A percentile compares a stretch with the other conserved stretches of the same genome.
Evolutionary conservation across 2,113 vertebrate genomes (phyloP).

Genomic region (Pelecanoides urinatrix): DNA sequence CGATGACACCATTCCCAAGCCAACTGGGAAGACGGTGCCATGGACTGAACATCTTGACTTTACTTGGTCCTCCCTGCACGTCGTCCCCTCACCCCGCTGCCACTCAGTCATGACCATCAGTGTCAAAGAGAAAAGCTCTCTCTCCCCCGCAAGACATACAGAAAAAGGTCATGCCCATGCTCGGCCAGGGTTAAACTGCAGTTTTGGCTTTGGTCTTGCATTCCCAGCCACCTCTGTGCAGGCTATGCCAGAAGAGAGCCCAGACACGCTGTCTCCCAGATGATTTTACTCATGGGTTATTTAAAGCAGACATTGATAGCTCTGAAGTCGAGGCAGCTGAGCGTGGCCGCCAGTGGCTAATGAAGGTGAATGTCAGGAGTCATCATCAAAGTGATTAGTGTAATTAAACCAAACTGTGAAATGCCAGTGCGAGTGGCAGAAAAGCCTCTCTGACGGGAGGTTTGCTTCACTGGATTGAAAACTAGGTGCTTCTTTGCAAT

Average conservation of each 20-base stretch:
- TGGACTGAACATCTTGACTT: not conserved
- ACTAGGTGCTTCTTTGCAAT: not conserved
- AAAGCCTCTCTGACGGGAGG: not conserved
- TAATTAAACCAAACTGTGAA: constrained; percentile 3
- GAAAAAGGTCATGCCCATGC: not conserved
- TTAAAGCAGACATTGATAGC: constrained; percentile 49
- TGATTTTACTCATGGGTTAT: constrained; percentile 49
- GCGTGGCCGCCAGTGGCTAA: not conserved
- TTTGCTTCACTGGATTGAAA: not conserved
- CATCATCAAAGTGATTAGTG: not conserved
- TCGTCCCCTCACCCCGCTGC: not conserved
- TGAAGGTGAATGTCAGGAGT: constrained; percentile 43
- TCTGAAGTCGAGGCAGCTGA: constrained; percentile 14
- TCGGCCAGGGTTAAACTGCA: not conserved
- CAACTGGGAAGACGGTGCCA: not conserved
- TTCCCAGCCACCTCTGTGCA: not conserved
- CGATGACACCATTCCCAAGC: not conserved
- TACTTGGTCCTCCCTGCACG: not conserved
- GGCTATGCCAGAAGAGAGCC: not conserved
- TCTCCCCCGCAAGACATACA: not conserved
- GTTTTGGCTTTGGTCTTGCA: not conserved
- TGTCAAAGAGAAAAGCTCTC: not conserved
- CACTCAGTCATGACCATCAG: not conserved
- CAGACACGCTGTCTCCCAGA: constrained; percentile 43
- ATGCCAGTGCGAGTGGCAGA: not conserved